Conservation (phyloP, 1,140 invertebrate genomes). For the Aricia agestis region DNA sequence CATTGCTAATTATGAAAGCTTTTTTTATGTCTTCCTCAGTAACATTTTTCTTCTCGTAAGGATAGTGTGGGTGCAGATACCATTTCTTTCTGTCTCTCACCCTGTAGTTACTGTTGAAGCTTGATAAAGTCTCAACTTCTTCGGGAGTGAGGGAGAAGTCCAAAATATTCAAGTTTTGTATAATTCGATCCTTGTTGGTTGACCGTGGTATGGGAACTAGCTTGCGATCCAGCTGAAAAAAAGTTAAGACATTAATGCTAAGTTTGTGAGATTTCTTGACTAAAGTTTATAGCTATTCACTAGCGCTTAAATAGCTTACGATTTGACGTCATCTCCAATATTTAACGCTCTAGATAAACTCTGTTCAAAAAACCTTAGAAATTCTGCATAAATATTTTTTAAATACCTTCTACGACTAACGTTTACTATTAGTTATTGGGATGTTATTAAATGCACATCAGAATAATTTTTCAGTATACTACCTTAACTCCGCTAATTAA, state of each 20-base stretch:
- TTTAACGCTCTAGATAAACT: no score
- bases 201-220: constrained; percentile 54
- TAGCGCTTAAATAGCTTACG: no score
- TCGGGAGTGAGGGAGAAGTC: constrained; percentile 49
- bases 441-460: no score
- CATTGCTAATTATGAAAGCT: constrained; percentile 49
- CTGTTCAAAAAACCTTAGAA: no score
- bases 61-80: constrained; percentile 59
- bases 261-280: no score
- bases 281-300: no score
- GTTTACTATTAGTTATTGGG: no score
- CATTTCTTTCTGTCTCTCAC: constrained; percentile 55
- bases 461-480: no score
- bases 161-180: constrained; percentile 52
- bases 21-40: constrained; percentile 44
- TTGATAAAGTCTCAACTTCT: constrained; percentile 50
- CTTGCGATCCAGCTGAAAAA: constrained; percentile 53
- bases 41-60: constrained; percentile 59
- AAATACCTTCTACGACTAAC: no score
- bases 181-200: constrained; percentile 53
- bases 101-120: constrained; percentile 59
- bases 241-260: neutral
- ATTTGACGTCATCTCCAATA: no score
- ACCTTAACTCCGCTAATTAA: no score
- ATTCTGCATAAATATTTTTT: no score